A percentile compares a stretch with the other conserved stretches of the same genome.
These are phyloP conservation scores for Aphelenchoides avenae DNA, from an alignment of 1,140 invertebrate genomes.

Conservation along the genomic window DNA sequence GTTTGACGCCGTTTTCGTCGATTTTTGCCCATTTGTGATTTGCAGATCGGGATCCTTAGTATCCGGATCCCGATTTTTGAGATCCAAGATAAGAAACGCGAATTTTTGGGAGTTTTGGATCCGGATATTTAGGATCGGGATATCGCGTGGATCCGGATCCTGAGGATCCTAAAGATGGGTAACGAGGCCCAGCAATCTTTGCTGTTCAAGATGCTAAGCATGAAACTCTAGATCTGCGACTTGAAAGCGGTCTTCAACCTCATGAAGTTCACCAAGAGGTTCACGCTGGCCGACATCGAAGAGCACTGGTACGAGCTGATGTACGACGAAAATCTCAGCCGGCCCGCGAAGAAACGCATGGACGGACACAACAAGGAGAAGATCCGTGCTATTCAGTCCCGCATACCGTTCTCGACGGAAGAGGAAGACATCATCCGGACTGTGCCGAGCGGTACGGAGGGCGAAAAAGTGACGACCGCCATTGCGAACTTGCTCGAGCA, in stretches of 20 bases:
- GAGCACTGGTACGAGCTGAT: constrained; percentile 90
- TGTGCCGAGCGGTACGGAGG: constrained; percentile 63
- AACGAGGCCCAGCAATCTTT: too few relatives aligned
- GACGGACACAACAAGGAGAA: constrained; percentile 82
- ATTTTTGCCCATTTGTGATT: too few relatives aligned
- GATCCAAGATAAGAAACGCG: too few relatives aligned
- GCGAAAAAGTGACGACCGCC: constrained; percentile 1
- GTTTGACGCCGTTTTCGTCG: too few relatives aligned
- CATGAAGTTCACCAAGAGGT: constrained; percentile 90
- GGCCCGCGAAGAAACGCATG: constrained; percentile 81
- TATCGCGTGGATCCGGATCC: too few relatives aligned
- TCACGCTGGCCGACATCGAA: constrained; percentile 85
- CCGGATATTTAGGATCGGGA: too few relatives aligned
- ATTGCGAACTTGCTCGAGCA: constrained; percentile 64
- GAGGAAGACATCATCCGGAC: constrained; percentile 82
- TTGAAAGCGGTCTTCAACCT: constrained; percentile 79
- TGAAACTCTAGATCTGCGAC: constrained; percentile 72
- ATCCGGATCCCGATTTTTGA: too few relatives aligned
- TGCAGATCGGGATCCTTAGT: too few relatives aligned
- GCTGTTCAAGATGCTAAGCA: too few relatives aligned
- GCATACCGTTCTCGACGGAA: constrained; percentile 78
- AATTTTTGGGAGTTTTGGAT: too few relatives aligned
- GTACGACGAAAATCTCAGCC: constrained; percentile 75
- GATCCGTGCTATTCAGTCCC: constrained; percentile 76
- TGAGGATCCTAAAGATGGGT: too few relatives aligned